Conservation (phyloP, 1,140 invertebrate genomes). For the Drosophila azteca region DNA sequence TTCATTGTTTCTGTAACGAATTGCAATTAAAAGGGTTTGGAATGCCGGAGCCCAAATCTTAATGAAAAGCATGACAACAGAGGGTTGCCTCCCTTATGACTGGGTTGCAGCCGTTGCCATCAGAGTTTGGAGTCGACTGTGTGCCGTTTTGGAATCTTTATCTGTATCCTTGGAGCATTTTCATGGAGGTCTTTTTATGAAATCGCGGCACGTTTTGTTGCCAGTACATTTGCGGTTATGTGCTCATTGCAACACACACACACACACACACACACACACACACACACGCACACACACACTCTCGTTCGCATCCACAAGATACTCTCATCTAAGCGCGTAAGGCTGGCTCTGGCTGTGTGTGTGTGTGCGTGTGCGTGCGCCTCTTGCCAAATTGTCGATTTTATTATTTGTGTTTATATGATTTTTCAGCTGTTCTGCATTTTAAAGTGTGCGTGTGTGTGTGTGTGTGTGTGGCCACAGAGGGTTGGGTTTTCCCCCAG, state of each 20-base stretch:
- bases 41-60: too few relatives aligned
- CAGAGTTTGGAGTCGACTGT: conserved; percentile 9
- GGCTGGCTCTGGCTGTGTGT: conserved; percentile 28
- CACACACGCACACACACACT: neutral
- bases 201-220: conserved; percentile 79
- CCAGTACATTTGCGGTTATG: conserved; percentile 81
- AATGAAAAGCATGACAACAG: too few relatives aligned
- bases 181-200: conserved; percentile 56
- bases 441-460: conserved; percentile 60
- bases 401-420: conserved; percentile 84
- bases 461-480: conserved; percentile 28
- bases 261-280: conserved; percentile 17
- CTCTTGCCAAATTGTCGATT: conserved; percentile 82
- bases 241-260: conserved; percentile 61
- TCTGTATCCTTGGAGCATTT: conserved; percentile 50
- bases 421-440: conserved; percentile 83
- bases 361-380: conserved; percentile 66
- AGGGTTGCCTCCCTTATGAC: too few relatives aligned
- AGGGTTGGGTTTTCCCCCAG: neutral
- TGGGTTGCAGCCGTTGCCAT: too few relatives aligned
- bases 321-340: conserved; percentile 22
- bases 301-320: neutral
- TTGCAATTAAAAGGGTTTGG: neutral
- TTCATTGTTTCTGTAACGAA: neutral
- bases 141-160: conserved; percentile 38